Evolutionary conservation across 2,888 invertebrate genomes (phyloP).

Genomic region (Brenthis ino): DNA sequence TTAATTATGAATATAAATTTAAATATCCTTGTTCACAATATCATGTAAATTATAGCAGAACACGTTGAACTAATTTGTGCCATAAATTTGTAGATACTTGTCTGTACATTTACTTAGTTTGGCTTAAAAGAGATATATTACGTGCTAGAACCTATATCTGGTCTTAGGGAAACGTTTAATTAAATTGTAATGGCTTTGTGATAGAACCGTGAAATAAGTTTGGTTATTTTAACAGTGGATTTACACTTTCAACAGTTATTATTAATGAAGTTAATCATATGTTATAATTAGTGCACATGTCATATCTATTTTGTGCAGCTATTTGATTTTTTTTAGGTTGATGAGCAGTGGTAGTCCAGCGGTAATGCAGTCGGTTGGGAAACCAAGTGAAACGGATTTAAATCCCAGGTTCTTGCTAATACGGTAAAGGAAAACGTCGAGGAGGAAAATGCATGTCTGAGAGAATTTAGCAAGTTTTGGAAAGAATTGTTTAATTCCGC

Average conservation of each 20-base stretch:
- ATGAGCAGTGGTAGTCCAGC: no score
- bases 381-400: no score
- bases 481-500: no score
- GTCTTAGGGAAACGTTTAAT: conserved; percentile 34
- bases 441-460: no score
- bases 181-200: conserved; percentile 26
- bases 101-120: conserved; percentile 62
- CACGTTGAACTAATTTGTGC: conserved; percentile 71
- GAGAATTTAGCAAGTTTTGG: no score
- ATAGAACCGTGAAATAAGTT: conserved; percentile 5
- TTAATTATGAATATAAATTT: conserved; percentile 21
- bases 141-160: conserved; percentile 45
- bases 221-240: background rate
- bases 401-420: no score
- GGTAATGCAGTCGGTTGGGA: no score
- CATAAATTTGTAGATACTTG: conserved; percentile 73
- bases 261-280: background rate
- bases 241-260: background rate
- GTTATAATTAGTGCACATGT: background rate
- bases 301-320: no score
- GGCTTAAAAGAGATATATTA: conserved; percentile 56
- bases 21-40: conserved; percentile 53
- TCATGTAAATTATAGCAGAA: conserved; percentile 78
- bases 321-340: no score
- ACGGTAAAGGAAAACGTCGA: no score